Base-by-base conservation (phyloP, 1,140 invertebrate genomes). In the Lordiphosa stackelbergi region DNA sequence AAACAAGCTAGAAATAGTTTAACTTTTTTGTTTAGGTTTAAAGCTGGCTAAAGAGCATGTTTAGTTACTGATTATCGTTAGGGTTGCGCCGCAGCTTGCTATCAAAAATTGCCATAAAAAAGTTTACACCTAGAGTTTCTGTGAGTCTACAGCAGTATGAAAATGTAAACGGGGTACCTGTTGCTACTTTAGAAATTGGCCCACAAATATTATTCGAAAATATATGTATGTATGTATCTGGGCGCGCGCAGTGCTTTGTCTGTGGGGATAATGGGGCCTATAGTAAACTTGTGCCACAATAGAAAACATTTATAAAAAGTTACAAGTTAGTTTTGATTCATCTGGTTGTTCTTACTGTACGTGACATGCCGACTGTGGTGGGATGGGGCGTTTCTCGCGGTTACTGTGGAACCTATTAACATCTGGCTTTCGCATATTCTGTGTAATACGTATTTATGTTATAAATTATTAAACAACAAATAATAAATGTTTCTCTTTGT, bases 1-100 rank as follows among this genome's bases (percentile, higher is more conserved):
- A 74, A 81, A 81, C 55, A 81, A 75, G 75, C 77, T 81, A 81
- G 56, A 75, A 75, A 72, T 79, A 81, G 77, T 64, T 59, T 69
- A 81, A 79, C 75, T 53, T 48, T 54, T 43, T 58, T 31, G 24
- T 70, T 70, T 81, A 70, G 71, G 73, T 74, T 79, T 81, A 66
- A 81, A 74, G 75, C 73, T 74, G 71, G 59, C 66, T 59, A 56
- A 61, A 69, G 41, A 69, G 63, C 62, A 53, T 73, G 47, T 51
- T 54, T 62, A 56, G 51, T 72, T 74, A 62, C 65, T 41, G 41
- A 62, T 42, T 71, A 81, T 74, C 71, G 71, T 70, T 74, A 69
- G 71, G 71, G 66, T 69, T 59, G 66, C 74, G 49, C 62, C 46
- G 73, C 45, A 36, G 43, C 38, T 57, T 16, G 48, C 63, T 79